Conservation (phyloP, 2,797 vertebrate genomes). For the Selene dorsalis region DNA sequence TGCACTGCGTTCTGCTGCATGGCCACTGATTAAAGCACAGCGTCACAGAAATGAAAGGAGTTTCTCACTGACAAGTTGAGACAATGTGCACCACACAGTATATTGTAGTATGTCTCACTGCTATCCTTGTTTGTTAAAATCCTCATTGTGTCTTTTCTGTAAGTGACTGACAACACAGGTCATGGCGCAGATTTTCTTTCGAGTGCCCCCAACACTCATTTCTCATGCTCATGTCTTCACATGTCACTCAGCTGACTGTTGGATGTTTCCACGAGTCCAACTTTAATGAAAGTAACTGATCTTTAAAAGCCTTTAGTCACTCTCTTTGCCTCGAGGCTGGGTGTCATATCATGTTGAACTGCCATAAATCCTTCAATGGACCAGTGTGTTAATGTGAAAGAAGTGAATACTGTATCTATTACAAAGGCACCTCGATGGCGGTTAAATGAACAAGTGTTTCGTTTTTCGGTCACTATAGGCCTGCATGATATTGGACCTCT, state of each 20-base stretch:
- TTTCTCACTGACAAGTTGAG: conserved; percentile 1
- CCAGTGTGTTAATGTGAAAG: conserved; percentile 45
- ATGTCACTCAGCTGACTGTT: conserved; percentile 7
- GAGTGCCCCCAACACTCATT: neutral
- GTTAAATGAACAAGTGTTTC: conserved; percentile 35
- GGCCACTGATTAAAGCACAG: conserved; percentile 16
- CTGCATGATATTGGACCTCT: conserved; percentile 12
- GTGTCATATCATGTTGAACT: conserved; percentile 38
- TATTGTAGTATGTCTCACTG: neutral
- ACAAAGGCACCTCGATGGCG: conserved; percentile 35
- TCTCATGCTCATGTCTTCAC: neutral
- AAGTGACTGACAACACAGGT: neutral
- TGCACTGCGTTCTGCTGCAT: conserved; percentile 14
- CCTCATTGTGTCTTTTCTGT: neutral
- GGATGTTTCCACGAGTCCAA: conserved; percentile 38
- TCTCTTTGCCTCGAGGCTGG: conserved; percentile 47
- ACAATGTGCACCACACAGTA: neutral
- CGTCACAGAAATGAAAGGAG: conserved; percentile 18
- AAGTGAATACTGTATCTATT: conserved; percentile 40
- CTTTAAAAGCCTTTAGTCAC: conserved; percentile 44
- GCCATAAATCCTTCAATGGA: conserved; percentile 42
- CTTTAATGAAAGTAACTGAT: conserved; percentile 56
- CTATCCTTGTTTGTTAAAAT: neutral
- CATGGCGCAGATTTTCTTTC: neutral
- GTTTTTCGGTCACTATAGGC: conserved; percentile 16